Evolutionary conservation across 2,113 vertebrate species (phyloP), one percentile per base, ranked within the genome.

Genomic region (Puffinus mauretanicus): DNA sequence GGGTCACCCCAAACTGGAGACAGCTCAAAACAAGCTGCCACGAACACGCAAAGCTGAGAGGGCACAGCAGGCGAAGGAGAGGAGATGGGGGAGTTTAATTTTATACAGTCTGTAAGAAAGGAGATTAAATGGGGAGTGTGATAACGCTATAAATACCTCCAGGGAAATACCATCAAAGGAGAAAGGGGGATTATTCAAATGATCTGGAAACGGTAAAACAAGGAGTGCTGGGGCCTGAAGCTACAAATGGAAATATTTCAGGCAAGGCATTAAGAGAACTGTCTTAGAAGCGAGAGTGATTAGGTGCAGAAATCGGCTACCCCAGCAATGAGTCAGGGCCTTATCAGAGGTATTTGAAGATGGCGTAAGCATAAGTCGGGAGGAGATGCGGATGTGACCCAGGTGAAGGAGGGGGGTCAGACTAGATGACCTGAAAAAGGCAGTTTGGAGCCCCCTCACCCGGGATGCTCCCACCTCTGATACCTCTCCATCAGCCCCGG

Each of bases 131-230:
- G 29, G 62, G 72, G 60, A 94, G 84, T 49, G 64, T 88, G 95
- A 96, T 95, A 95, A 88, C 40, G 55, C 70, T 93, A 84, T 85
- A 97, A 97, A 96, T 94, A 97, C 90, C 91, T 96, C 77, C 86
- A 89, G 92, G 91, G 93, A 96, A 97, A 97, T 93, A 58, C 91
- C 91, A 96, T 97, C 96, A 97, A 97, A 97, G 95, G 67, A 91
- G 70, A 83, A 86, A 84, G 80, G 86, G 82, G 95, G 90, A 97
- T 97, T 97, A 94, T 97, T 97, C 81, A 94, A 96, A 97, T 96
- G 67, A 97, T 93, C 80, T 94, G 94, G 91, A 96, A 95, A 82
- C 2, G 11, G 76, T 95, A 86, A 97, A 95, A 96, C 91, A 92
- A 96, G 93, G 80, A 91, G 82, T 71, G 64, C 82, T 82, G 66